phyloP scores from a whole-genome alignment of 2,113 vertebrate species.

The Corythoichthys haematopterus region DNA sequence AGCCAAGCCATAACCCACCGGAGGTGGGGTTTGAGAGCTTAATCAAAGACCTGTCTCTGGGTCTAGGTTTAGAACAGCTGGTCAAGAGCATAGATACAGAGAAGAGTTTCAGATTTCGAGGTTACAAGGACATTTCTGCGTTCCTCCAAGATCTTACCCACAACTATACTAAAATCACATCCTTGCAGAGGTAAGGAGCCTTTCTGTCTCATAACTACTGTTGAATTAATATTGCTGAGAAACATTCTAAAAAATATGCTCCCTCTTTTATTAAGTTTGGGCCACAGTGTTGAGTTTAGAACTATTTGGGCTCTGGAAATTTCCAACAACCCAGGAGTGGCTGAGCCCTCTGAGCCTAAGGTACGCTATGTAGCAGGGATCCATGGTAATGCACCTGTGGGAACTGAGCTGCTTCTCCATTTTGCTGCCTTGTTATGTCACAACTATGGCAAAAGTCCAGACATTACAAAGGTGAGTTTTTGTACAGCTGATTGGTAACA shows the following conservation, averaged over 20 bases:
- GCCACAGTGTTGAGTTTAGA: constrained; percentile 85
- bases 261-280: constrained; percentile 74
- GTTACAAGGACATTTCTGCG: constrained; percentile 80
- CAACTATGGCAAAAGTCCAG: constrained; percentile 88
- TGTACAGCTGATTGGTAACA: not conserved
- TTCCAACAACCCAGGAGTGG: constrained; percentile 84
- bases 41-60: constrained; percentile 86
- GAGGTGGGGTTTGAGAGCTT: constrained; percentile 81
- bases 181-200: constrained; percentile 67
- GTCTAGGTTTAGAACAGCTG: constrained; percentile 81
- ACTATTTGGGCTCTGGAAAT: constrained; percentile 92
- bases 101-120: constrained; percentile 80
- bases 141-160: constrained; percentile 81
- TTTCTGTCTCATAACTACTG: not conserved
- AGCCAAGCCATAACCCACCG: constrained; percentile 68
- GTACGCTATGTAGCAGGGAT: constrained; percentile 91
- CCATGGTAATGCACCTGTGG: constrained; percentile 91
- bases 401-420: constrained; percentile 89
- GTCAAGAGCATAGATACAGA: constrained; percentile 74
- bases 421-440: constrained; percentile 90
- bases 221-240: not conserved
- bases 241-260: not conserved
- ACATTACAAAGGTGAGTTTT: constrained; percentile 81
- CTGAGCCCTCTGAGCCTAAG: constrained; percentile 86
- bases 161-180: constrained; percentile 89